Evolutionary conservation across 2,797 vertebrate species (phyloP).

Genomic region (Cirrhinus mrigala): DNA sequence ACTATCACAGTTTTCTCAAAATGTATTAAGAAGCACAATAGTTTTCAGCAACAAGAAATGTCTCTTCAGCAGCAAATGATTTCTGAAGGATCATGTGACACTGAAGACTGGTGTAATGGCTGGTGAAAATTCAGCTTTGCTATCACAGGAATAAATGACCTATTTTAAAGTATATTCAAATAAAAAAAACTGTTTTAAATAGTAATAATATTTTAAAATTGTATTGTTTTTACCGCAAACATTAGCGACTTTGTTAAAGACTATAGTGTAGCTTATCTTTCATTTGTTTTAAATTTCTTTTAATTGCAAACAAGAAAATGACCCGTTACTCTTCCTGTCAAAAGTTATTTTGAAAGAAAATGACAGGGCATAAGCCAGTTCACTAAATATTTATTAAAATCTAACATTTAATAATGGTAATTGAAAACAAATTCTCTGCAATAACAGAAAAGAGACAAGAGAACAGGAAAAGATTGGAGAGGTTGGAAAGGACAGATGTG

Average conservation of each 20-base stretch:
- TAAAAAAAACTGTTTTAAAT: neutral
- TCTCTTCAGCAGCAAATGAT: neutral
- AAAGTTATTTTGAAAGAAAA: constrained; percentile 66
- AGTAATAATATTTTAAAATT: neutral
- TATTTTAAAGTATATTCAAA: neutral
- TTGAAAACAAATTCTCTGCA: neutral
- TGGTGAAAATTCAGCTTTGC: neutral
- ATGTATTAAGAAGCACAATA: neutral
- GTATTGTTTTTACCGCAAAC: neutral
- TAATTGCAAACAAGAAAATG: constrained; percentile 3
- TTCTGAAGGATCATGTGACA: neutral
- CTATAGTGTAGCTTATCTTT: neutral
- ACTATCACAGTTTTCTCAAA: neutral
- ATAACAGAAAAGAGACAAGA: constrained; percentile 12
- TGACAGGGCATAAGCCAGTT: constrained; percentile 53
- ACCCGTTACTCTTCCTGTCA: constrained; percentile 43
- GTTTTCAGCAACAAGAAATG: neutral
- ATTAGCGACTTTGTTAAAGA: too few species aligned
- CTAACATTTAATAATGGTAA: constrained; percentile 73
- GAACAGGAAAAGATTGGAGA: neutral
- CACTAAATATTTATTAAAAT: constrained; percentile 69
- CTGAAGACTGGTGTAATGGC: neutral
- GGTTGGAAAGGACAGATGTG: constrained; percentile 8
- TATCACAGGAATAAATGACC: neutral
- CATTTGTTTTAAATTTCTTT: neutral